phyloP scores from a whole-genome alignment of 2,113 vertebrate species.

The Garra rufa region DNA sequence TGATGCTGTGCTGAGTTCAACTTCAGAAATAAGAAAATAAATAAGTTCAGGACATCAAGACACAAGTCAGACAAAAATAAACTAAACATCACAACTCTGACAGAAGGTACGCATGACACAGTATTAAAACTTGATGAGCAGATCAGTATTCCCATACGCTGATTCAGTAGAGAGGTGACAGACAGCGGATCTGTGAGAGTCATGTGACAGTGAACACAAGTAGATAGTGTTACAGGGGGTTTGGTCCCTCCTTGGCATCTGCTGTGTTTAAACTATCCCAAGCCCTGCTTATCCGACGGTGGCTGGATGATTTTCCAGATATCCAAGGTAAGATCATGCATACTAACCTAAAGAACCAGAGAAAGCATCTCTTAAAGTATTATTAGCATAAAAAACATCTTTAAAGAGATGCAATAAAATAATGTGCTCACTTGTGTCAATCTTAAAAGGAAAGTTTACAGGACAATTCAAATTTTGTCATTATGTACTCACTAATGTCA shows the following conservation, averaged over 20 bases:
- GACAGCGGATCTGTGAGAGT: background rate
- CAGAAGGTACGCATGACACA: background rate
- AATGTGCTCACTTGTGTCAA: background rate
- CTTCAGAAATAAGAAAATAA: background rate
- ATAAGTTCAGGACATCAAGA: background rate
- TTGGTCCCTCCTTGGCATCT: conserved; percentile 57
- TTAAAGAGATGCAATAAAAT: background rate
- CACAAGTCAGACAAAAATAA: conserved; percentile 10
- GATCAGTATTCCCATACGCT: conserved; percentile 11
- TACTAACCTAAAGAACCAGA: conserved; percentile 59
- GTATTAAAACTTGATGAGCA: conserved; percentile 29
- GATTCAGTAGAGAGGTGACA: conserved; percentile 6
- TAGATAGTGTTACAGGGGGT: conserved; percentile 45
- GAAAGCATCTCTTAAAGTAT: conserved; percentile 66
- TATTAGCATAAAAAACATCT: background rate
- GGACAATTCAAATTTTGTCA: background rate
- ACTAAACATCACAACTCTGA: background rate
- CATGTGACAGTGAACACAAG: conserved; percentile 54
- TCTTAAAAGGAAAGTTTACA: background rate
- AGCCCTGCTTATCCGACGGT: conserved; percentile 67
- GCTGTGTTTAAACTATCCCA: conserved; percentile 69
- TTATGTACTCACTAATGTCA: background rate
- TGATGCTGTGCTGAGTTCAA: background rate
- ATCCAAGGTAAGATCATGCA: conserved; percentile 70
- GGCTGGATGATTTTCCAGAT: conserved; percentile 63